phyloP scores from a whole-genome alignment of 2,113 vertebrate species.

The Ondatra zibethicus region DNA sequence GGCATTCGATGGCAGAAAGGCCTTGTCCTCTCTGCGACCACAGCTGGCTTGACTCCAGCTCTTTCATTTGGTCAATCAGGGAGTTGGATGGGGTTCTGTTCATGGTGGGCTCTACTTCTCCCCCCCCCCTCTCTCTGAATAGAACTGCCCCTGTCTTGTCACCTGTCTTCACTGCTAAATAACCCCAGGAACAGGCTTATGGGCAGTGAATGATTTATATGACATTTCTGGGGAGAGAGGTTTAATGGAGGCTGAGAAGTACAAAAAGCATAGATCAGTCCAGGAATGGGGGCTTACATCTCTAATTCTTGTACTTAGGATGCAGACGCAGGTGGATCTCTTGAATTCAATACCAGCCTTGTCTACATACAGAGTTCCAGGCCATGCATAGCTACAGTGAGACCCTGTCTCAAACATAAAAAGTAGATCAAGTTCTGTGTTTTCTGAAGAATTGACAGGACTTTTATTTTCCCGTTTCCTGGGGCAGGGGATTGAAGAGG shows the following conservation, averaged over 20 bases:
- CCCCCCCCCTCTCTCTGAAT: not conserved
- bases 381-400: not conserved
- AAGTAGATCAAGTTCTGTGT: not conserved
- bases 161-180: not conserved
- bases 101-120: not conserved
- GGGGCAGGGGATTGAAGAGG: not conserved
- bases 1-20: not conserved
- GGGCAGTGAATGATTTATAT: no score
- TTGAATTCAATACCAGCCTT: not conserved
- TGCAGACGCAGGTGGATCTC: not conserved
- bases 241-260: not conserved
- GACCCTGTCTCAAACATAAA: not conserved
- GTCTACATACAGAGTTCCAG: not conserved
- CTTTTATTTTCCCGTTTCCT: not conserved
- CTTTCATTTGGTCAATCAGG: not conserved
- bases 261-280: not conserved
- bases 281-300: not conserved
- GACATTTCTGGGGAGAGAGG: not conserved
- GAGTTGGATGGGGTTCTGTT: not conserved
- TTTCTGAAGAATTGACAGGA: not conserved
- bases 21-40: not conserved
- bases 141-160: not conserved
- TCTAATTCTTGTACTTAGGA: not conserved
- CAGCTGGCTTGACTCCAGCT: not conserved
- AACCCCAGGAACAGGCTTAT: not conserved